phyloP scores from a whole-genome alignment of 2,888 invertebrate species.

The Lasioglossum pauxillum region DNA sequence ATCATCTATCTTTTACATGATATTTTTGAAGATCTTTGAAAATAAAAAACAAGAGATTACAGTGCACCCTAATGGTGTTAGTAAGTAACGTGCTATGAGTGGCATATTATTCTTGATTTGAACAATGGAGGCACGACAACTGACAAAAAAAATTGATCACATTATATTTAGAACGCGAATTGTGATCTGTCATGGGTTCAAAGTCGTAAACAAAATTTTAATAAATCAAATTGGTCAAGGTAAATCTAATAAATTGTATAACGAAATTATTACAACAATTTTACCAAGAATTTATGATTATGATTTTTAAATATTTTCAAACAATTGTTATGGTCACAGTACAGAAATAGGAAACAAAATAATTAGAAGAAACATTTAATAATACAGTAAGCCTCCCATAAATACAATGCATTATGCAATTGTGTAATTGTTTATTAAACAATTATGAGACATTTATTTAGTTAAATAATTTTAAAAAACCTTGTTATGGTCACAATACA shows the following conservation, averaged over 20 bases:
- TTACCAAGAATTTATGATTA: neutral
- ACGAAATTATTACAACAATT: neutral
- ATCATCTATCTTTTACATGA: neutral
- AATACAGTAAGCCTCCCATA: neutral
- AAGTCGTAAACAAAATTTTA: neutral
- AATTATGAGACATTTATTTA: too few relatives aligned
- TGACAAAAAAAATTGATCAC: neutral
- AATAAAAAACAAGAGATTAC: neutral
- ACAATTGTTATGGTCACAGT: neutral
- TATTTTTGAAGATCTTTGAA: neutral
- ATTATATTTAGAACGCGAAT: neutral
- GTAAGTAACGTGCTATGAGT: neutral
- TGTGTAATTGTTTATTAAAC: neutral
- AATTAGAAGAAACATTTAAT: neutral
- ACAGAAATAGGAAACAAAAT: neutral
- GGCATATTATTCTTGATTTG: neutral
- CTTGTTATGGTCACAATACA: neutral
- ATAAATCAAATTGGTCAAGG: neutral
- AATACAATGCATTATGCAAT: neutral
- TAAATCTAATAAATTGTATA: neutral
- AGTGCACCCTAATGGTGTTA: neutral
- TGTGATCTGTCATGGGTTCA: neutral
- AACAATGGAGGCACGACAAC: neutral
- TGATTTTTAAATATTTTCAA: neutral
- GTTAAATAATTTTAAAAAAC: neutral